A percentile compares a stretch with the other conserved stretches of the same genome.
These are phyloP conservation scores for Heliothis virescens DNA, from an alignment of 1,140 invertebrate species.

Conservation along the genomic window DNA sequence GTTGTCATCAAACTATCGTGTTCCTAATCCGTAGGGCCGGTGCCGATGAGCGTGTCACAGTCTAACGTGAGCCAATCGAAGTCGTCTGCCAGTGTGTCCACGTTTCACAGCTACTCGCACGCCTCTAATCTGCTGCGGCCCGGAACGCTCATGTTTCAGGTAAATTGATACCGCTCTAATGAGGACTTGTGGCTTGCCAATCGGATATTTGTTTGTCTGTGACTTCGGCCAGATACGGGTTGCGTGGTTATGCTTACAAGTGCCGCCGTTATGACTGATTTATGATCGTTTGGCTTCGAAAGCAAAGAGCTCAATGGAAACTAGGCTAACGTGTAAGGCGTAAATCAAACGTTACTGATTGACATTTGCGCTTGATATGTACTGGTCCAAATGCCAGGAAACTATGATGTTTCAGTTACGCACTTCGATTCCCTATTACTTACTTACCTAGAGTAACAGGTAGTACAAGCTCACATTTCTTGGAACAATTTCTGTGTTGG, in stretches of 20 bases:
- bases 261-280: constrained; percentile 1
- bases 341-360: constrained; percentile 3
- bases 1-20: constrained; percentile 46
- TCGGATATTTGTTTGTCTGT: constrained; percentile 13
- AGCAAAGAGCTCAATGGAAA: neutral
- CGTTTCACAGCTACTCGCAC: constrained; percentile 68
- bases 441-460: neutral
- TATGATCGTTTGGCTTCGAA: neutral
- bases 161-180: constrained; percentile 53
- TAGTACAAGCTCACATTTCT: neutral
- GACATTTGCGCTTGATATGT: neutral
- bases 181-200: constrained; percentile 7
- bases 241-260: neutral
- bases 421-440: neutral
- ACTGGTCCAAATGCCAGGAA: neutral
- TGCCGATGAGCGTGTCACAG: constrained; percentile 59
- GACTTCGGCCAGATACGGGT: neutral
- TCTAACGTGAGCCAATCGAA: constrained; percentile 74
- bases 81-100: constrained; percentile 68
- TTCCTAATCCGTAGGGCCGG: constrained; percentile 49
- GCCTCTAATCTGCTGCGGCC: constrained; percentile 71
- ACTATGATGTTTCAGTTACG: neutral
- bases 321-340: neutral
- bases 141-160: constrained; percentile 74
- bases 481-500: neutral